phyloP scores from a whole-genome alignment of 2,797 vertebrate species.

The Neosilurus mollespiculum region DNA sequence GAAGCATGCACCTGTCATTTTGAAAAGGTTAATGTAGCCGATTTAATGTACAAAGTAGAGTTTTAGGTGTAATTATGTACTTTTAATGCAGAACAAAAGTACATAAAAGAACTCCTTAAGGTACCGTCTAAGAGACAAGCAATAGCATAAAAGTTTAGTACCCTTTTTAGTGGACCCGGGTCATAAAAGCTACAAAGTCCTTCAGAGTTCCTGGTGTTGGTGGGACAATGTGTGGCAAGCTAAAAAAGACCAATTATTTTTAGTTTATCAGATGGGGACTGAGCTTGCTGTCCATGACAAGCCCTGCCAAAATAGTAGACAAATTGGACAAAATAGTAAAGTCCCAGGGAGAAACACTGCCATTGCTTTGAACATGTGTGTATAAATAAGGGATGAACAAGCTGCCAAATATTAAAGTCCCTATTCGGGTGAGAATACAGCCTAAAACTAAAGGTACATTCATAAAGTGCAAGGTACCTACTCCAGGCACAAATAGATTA shows the following conservation, averaged over 20 bases:
- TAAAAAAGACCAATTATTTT: background rate
- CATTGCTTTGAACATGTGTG: background rate
- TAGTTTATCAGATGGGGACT: background rate
- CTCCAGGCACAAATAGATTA: too few species aligned
- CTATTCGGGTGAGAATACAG: background rate
- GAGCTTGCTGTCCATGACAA: background rate
- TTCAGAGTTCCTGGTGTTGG: background rate
- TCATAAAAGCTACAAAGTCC: background rate
- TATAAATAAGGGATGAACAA: too few species aligned
- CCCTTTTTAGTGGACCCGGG: background rate
- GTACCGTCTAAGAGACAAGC: background rate
- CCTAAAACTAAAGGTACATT: background rate
- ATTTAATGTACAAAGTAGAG: background rate
- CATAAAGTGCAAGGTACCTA: too few species aligned
- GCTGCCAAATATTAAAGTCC: too few species aligned
- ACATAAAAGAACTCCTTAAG: background rate
- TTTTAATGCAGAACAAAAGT: background rate
- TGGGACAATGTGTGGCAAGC: background rate
- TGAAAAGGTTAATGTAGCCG: too few species aligned
- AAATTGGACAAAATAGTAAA: constrained; percentile 11
- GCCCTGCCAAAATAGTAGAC: background rate
- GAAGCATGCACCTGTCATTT: background rate
- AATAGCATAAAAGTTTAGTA: background rate
- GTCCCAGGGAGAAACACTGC: background rate
- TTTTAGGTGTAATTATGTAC: background rate